Evolutionary conservation across 2,888 invertebrate genomes (phyloP).

Genomic region (Orgyia antiqua): DNA sequence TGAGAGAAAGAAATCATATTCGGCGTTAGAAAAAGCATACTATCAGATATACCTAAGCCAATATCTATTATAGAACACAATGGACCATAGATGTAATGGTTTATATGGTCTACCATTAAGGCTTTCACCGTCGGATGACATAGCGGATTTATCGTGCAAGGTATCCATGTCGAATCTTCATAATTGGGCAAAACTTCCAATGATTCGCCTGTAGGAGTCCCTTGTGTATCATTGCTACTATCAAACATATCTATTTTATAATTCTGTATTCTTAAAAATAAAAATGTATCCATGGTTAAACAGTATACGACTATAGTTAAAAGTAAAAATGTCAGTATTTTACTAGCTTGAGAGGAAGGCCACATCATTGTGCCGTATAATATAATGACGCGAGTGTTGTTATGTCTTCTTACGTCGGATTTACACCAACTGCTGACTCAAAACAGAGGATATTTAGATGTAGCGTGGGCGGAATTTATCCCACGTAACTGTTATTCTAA

Average conservation of each 20-base stretch:
- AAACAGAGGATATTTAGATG: constrained; percentile 12
- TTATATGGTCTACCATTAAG: constrained; percentile 88
- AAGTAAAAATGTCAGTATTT: constrained; percentile 79
- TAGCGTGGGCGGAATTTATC: constrained; percentile 9
- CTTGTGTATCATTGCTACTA: constrained; percentile 28
- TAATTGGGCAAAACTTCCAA: constrained; percentile 44
- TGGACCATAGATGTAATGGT: constrained; percentile 90
- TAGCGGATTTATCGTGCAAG: constrained; percentile 84
- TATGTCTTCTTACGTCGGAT: constrained; percentile 9
- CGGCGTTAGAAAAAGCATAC: constrained; percentile 82
- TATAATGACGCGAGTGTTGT: constrained; percentile 10
- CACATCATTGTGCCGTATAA: constrained; percentile 77
- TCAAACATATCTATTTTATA: constrained; percentile 78
- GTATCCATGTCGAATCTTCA: constrained; percentile 78
- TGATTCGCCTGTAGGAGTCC: constrained; percentile 42
- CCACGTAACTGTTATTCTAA: constrained; percentile 18
- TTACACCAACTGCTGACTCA: constrained; percentile 8
- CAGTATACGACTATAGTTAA: constrained; percentile 80
- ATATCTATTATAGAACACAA: constrained; percentile 85
- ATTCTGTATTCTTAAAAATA: constrained; percentile 84
- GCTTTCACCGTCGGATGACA: constrained; percentile 91
- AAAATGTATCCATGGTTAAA: constrained; percentile 84
- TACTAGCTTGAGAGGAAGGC: constrained; percentile 85
- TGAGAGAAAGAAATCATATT: constrained; percentile 91
- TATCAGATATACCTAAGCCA: constrained; percentile 80